A percentile compares a stretch with the other conserved stretches of the same genome.
Evolutionary conservation across 2,113 vertebrate species (phyloP).

Genomic region (Aldabrachelys gigantea): DNA sequence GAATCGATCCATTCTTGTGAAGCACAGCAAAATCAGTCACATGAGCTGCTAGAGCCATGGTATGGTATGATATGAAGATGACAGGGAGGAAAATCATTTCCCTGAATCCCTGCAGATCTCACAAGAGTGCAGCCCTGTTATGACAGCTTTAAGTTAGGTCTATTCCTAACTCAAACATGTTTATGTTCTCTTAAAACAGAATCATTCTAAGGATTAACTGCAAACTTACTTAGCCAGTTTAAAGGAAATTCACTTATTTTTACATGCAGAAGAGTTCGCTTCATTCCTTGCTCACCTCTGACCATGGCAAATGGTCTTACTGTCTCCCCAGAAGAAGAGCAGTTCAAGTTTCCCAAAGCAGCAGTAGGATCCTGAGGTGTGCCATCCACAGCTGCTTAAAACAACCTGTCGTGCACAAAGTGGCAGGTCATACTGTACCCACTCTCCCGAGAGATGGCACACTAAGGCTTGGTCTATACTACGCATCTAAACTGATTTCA

Average conservation of each 20-base stretch:
- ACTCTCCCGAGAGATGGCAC: background rate
- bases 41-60: background rate
- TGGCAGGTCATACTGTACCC: background rate
- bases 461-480: too few species aligned
- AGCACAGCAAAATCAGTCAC: background rate
- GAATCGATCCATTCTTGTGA: background rate
- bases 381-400: background rate
- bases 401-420: background rate
- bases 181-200: background rate
- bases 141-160: background rate
- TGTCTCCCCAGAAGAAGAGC: too few species aligned
- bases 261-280: background rate
- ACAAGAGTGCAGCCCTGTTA: background rate
- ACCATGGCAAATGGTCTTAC: background rate
- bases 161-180: background rate
- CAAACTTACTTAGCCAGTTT: background rate
- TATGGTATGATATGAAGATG: background rate
- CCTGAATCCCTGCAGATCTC: background rate
- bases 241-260: background rate
- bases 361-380: background rate
- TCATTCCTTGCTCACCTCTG: background rate
- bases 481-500: too few species aligned
- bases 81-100: background rate
- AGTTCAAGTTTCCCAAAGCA: background rate
- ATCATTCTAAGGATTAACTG: background rate